Percentiles rank a stretch among this genome's conserved stretches.
phyloP scores from a whole-genome alignment of 2,888 invertebrate species.

The Latrodectus hesperus region DNA sequence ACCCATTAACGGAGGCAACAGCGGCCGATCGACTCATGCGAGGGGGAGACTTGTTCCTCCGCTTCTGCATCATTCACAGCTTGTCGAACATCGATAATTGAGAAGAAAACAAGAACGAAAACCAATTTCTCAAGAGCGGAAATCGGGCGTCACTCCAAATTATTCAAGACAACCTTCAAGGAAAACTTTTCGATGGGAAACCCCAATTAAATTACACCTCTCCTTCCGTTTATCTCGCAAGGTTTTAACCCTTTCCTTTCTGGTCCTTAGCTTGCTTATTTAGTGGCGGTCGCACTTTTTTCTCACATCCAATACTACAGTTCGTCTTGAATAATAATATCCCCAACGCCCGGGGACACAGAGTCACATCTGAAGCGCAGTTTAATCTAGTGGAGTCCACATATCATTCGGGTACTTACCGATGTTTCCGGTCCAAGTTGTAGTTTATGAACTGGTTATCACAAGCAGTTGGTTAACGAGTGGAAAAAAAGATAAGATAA shows the following conservation, averaged over 20 bases:
- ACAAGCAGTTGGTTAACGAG: too few relatives aligned
- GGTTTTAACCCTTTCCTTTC: not conserved
- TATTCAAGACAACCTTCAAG: not conserved
- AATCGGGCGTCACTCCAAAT: not conserved
- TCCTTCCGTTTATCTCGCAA: not conserved
- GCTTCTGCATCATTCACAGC: not conserved
- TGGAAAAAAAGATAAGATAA: too few relatives aligned
- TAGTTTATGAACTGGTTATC: too few relatives aligned
- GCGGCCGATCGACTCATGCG: too few relatives aligned
- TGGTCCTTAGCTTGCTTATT: not conserved
- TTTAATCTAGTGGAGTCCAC: too few relatives aligned
- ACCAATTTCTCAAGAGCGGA: not conserved
- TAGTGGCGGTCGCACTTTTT: not conserved
- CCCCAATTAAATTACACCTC: conserved; percentile 16
- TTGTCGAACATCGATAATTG: not conserved
- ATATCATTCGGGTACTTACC: too few relatives aligned
- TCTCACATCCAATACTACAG: not conserved
- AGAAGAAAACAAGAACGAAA: not conserved
- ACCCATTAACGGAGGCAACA: too few relatives aligned
- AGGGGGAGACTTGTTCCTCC: too few relatives aligned
- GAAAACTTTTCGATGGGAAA: not conserved
- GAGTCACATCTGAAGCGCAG: too few relatives aligned
- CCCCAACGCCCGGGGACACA: too few relatives aligned
- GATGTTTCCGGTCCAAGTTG: too few relatives aligned
- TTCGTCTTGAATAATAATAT: too few relatives aligned